Base-by-base conservation (phyloP, 2,113 vertebrate species). In the Ia io region DNA sequence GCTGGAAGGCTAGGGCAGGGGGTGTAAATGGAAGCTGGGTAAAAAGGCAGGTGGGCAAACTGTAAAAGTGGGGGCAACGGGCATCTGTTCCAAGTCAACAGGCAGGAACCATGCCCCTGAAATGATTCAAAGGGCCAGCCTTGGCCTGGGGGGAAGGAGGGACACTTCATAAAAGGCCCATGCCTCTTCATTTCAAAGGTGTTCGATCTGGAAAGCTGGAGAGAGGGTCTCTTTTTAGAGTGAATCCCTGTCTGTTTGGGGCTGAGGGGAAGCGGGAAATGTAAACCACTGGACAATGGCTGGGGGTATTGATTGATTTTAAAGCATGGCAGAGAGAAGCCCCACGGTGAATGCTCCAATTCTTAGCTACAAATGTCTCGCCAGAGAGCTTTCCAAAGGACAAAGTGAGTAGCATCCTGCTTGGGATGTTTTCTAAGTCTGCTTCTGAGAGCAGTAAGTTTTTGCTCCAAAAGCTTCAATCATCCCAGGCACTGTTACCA, bases 31-130 rank as follows among this genome's bases (percentile, higher is more conserved):
- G 79, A 78, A 35, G 78, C 90, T 92, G 69, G 49, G 95, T 96
- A 90, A 96, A 92, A 97, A 97, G 88, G 98, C 98, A 98, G 98
- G 97, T 98, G 98, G 95, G 88, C 79, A 77, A 79, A 32, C 87
- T 4, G 37, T 5, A 88, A 93, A 97, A 84, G 92, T 96, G 93
- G 96, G 97, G 91, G 96, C 70, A 69, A 97, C 88, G 92, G 96
- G 94, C 95, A 95, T 88, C 97, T 93, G 97, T 96, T 98, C 95
- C 96, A 93, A 40, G 95, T 94, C 96, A 98, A 96, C 95, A 94
- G 32, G 61, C 95, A 97, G 97, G 91, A 98, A 97, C 61, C 93
- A 47, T 85, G 93, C 80, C 20, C 28, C 25, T 84, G 70, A 13
- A 7, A 63, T 12, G 0, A 37, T 93, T 97, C 97, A 97, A 97